Conservation (phyloP, 2,888 invertebrate species). For the Sacculina carcini region DNA sequence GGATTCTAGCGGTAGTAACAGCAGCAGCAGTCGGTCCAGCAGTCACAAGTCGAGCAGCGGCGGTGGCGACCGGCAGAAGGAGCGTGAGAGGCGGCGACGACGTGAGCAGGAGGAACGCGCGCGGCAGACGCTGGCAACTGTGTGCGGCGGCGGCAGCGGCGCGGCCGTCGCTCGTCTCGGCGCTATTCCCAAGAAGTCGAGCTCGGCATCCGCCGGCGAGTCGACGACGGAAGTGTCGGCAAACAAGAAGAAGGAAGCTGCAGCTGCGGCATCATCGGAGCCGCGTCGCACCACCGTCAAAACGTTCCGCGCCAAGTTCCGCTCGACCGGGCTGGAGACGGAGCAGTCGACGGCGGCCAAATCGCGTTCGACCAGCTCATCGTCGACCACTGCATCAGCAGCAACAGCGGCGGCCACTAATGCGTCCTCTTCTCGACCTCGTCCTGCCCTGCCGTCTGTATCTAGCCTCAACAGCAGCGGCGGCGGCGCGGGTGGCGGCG, state of each 20-base stretch:
- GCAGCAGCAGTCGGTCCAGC: too few species aligned
- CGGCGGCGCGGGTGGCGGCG: too few species aligned
- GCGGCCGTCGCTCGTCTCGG: not conserved
- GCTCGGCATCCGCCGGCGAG: not conserved
- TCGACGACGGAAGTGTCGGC: not conserved
- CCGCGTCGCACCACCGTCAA: constrained; percentile 63
- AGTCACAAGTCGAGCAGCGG: too few species aligned
- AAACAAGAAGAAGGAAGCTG: not conserved
- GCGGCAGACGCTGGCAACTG: constrained; percentile 43
- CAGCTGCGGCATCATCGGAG: constrained; percentile 27
- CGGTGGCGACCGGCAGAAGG: too few species aligned
- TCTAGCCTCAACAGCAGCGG: too few species aligned
- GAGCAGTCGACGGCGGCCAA: constrained; percentile 18
- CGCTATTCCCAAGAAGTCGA: not conserved
- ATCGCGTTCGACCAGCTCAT: too few species aligned
- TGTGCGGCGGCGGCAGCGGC: constrained; percentile 46
- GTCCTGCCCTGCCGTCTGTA: too few species aligned
- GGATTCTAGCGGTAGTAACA: not conserved
- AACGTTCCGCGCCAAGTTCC: constrained; percentile 66
- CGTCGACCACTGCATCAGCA: too few species aligned
- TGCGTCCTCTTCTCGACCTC: too few species aligned
- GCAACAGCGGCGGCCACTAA: too few species aligned
- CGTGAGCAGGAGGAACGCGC: not conserved
- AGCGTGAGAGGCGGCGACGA: not conserved
- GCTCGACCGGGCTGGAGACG: constrained; percentile 69